phyloP scores from a whole-genome alignment of 2,113 vertebrate genomes.

The Cyprinodon brontotheroides region DNA sequence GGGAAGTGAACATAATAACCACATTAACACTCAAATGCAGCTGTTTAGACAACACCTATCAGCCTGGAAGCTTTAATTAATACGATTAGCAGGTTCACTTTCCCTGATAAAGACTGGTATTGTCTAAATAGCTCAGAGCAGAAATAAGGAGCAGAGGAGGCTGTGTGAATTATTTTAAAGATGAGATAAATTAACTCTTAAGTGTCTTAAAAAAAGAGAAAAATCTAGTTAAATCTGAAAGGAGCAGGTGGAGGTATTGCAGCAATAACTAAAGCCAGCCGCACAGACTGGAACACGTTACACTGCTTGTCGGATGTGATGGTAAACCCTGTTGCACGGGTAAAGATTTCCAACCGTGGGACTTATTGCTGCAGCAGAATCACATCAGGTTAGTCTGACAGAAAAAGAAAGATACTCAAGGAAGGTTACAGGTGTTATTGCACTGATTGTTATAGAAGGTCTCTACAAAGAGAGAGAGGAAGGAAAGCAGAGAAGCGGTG shows the following conservation, averaged over 20 bases:
- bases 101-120: constrained; percentile 18
- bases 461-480: background rate
- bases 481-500: no score
- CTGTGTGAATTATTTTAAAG: background rate
- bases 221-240: background rate
- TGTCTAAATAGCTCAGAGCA: constrained; percentile 30
- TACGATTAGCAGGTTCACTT: constrained; percentile 37
- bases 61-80: constrained; percentile 28
- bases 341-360: no score
- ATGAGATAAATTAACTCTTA: no score
- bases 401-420: background rate
- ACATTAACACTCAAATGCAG: constrained; percentile 21
- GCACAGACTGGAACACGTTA: no score
- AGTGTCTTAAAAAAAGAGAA: background rate
- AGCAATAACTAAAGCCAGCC: no score
- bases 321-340: no score
- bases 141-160: constrained; percentile 13
- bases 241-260: no score
- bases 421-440: background rate
- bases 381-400: background rate
- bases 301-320: no score
- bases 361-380: background rate
- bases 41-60: constrained; percentile 5
- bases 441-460: background rate
- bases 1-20: constrained; percentile 32